phyloP scores from a whole-genome alignment of 2,888 invertebrate species.

The Lycophotia porphyrea region DNA sequence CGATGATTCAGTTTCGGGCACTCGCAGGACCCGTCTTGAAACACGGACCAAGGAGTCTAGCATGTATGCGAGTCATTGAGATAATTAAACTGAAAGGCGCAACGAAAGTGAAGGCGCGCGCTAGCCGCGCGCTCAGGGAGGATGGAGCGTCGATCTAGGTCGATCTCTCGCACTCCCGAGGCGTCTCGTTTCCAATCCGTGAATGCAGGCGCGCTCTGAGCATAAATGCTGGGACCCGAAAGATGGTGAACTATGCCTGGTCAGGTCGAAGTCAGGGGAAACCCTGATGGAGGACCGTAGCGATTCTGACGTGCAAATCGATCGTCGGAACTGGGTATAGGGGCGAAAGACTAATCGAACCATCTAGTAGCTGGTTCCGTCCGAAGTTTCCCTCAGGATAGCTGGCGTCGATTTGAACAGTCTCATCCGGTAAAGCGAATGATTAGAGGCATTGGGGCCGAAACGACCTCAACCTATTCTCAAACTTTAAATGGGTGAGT shows the following conservation, averaged over 20 bases:
- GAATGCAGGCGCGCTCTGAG: constrained; percentile 90
- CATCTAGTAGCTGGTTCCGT: constrained; percentile 94
- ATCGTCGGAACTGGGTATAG: constrained; percentile 94
- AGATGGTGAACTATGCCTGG: constrained; percentile 94
- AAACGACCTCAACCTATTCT: constrained; percentile 94
- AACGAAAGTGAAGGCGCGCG: constrained; percentile 91
- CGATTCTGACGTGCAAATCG: constrained; percentile 95
- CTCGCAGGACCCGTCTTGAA: constrained; percentile 93
- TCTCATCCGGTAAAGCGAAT: constrained; percentile 94
- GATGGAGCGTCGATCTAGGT: constrained; percentile 82
- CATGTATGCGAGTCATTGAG: constrained; percentile 93
- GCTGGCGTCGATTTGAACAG: constrained; percentile 88
- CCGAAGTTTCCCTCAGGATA: constrained; percentile 94
- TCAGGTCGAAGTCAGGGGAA: constrained; percentile 93
- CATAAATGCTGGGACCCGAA: constrained; percentile 93
- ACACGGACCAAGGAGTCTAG: constrained; percentile 81
- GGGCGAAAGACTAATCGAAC: constrained; percentile 93
- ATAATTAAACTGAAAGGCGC: constrained; percentile 90
- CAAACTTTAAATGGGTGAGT: constrained; percentile 95
- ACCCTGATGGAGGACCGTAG: constrained; percentile 93
- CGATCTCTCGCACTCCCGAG: constrained; percentile 90
- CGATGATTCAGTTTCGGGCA: constrained; percentile 84
- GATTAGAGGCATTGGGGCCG: constrained; percentile 93
- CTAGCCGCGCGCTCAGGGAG: constrained; percentile 80
- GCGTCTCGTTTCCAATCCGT: constrained; percentile 87